Base-by-base conservation (phyloP, 2,113 vertebrate species). In the Centropus bengalensis region DNA sequence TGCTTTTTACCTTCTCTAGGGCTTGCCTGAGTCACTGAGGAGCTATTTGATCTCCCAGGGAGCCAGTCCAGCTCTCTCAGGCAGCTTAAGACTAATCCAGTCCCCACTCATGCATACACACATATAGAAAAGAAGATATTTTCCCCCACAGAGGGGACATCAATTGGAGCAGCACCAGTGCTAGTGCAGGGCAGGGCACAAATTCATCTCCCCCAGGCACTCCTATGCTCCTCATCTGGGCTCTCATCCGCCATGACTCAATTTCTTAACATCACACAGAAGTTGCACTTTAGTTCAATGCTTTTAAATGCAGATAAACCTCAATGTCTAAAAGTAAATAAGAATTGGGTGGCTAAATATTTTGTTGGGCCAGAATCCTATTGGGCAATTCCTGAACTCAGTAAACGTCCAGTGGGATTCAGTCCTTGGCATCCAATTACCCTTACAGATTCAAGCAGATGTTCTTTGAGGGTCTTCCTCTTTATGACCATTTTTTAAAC, bases 161-260 rank as follows among this genome's bases (percentile, higher is more conserved):
- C 0, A 4, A 28, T 49, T 59, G 80, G 73, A 70, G 42, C 0
- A 77, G 12, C 19, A 33, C 5, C 28, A 63, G 17, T 10, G 22
- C 47, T 68, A 22, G 19, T 55, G 26, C 52, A 82, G 60, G 21
- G 52, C 17, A 52, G 47, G 44, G 32, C 51, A 74, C 15, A 28
- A 32, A 32, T 10, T 60, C 69, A 10, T 12, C 26, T 45, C 28
- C 63, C 18, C 15, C 36, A 58, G 22, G 16, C 22, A 17, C 44
- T 68, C 44, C n/a, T 67, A 16, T 0, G 1, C 16, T 44, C 52
- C n/a, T 51, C 5, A 0, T 28, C 12, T 0, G 2, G 18, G 54
- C 30, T 47, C 30, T 58, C 6, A 27, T 15, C 4, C 27, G 24
- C 15, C 26, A 14, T 23, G 32, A 20, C 16, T 80, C 49, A 62